Evolutionary conservation across 2,888 invertebrate genomes (phyloP).

Genomic region (Cyrtodaria siliqua): DNA sequence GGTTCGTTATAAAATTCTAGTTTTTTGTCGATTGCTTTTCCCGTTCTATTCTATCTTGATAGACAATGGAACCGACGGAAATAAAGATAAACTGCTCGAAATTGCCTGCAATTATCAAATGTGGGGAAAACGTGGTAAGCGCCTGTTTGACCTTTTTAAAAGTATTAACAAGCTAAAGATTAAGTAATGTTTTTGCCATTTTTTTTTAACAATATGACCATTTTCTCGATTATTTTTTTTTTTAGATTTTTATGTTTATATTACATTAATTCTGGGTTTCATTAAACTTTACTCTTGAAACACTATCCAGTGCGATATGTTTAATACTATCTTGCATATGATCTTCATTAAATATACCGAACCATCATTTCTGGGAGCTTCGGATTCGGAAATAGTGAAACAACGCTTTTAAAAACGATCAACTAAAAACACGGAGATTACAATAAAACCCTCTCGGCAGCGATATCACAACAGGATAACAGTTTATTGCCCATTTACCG

Average conservation of each 20-base stretch:
- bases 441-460: slow-evolving; percentile 23
- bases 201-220: too few relatives aligned
- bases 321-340: slow-evolving; percentile 5
- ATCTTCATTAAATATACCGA: slow-evolving; percentile 24
- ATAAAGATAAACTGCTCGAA: neutral
- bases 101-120: slow-evolving; percentile 1
- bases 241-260: neutral
- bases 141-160: too few relatives aligned
- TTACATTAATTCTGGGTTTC: slow-evolving; percentile 1
- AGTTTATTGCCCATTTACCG: slow-evolving; percentile 67
- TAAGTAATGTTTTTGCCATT: too few relatives aligned
- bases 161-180: too few relatives aligned
- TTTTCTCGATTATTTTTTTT: too few relatives aligned
- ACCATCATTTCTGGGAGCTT: slow-evolving; percentile 24
- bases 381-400: slow-evolving; percentile 25
- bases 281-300: slow-evolving; percentile 18
- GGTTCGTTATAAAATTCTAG: slow-evolving; percentile 9
- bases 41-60: slow-evolving; percentile 3
- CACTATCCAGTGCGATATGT: slow-evolving; percentile 20
- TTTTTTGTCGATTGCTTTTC: slow-evolving; percentile 2
- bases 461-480: slow-evolving; percentile 45
- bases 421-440: slow-evolving; percentile 29
- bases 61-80: slow-evolving; percentile 7
- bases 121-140: neutral
- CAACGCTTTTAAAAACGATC: slow-evolving; percentile 31